These are phyloP conservation scores for Melanogrammus aeglefinus DNA, from an alignment of 2,797 vertebrate genomes.

Conservation along the genomic window DNA sequence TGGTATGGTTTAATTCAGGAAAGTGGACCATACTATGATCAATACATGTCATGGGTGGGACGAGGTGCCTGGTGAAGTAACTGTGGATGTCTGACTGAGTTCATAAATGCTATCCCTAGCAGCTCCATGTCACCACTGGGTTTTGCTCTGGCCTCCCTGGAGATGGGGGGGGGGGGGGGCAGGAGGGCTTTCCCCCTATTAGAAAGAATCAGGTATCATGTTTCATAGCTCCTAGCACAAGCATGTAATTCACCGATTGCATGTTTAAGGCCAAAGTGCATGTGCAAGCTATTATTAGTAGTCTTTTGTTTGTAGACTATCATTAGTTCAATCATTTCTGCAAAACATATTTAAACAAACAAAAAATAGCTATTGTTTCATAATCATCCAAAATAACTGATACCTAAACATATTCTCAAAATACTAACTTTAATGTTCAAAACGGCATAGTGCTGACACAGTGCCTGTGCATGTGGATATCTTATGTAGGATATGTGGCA, in stretches of 20 bases:
- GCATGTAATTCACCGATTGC: not conserved
- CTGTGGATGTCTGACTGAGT: not conserved
- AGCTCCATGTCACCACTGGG: not conserved
- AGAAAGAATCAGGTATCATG: not conserved
- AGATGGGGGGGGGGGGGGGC: no score
- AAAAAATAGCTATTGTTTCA: not conserved
- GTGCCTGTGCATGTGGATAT: not conserved
- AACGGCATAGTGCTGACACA: not conserved
- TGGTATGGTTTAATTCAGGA: not conserved
- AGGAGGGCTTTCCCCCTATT: not conserved
- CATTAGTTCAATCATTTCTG: constrained; percentile 14
- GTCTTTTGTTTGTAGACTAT: constrained; percentile 42
- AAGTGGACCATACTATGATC: not conserved
- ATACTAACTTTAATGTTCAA: not conserved
- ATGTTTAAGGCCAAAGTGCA: not conserved
- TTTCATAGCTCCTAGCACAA: constrained; percentile 4
- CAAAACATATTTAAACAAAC: not conserved
- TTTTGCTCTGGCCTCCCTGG: not conserved
- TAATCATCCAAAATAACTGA: not conserved
- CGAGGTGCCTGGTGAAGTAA: not conserved
- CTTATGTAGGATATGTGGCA: not conserved
- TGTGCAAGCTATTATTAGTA: not conserved
- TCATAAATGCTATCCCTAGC: not conserved
- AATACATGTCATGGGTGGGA: not conserved
- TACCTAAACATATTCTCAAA: not conserved